Conservation (phyloP, 1,140 invertebrate species). For the Samia ricini region DNA sequence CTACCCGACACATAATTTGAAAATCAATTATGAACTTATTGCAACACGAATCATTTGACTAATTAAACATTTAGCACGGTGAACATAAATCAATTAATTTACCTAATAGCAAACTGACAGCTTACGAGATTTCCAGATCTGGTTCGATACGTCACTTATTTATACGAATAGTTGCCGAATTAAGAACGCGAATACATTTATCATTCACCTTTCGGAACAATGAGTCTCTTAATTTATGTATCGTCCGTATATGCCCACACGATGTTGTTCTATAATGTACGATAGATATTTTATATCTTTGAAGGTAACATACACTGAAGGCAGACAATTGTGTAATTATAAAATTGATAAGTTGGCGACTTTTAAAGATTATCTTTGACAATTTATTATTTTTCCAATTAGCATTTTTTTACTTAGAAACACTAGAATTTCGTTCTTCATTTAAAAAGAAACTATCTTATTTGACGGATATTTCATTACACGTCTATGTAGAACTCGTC, state of each 20-base stretch:
- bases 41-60: neutral
- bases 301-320: conserved; percentile 22
- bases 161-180: conserved; percentile 36
- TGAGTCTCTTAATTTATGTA: conserved; percentile 48
- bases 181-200: conserved; percentile 49
- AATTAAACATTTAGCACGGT: neutral
- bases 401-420: neutral
- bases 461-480: neutral
- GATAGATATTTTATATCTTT: conserved; percentile 43
- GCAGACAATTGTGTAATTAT: neutral
- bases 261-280: conserved; percentile 32
- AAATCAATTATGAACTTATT: neutral
- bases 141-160: conserved; percentile 29
- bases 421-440: too few relatives aligned
- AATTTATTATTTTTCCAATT: neutral
- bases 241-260: conserved; percentile 45
- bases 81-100: conserved; percentile 17
- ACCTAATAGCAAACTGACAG: conserved; percentile 22
- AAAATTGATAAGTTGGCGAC: neutral
- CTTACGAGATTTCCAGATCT: conserved; percentile 26
- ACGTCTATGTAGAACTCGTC: too few relatives aligned
- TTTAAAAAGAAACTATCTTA: neutral
- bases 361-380: neutral
- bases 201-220: conserved; percentile 56
- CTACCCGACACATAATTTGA: neutral